Conservation (phyloP, 2,888 invertebrate genomes). For the Pharmacophagus antenor region DNA sequence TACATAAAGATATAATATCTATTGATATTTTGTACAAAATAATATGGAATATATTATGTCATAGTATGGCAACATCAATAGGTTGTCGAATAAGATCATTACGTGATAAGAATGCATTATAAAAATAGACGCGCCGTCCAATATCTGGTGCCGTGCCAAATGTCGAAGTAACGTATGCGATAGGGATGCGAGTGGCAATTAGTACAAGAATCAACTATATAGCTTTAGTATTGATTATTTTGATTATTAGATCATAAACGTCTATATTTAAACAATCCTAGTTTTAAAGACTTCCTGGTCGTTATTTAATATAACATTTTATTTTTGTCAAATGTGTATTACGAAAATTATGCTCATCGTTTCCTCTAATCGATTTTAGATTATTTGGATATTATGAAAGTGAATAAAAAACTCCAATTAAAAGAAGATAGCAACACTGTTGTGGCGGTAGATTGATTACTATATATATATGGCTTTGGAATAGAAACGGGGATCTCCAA, state of each 20-base stretch:
- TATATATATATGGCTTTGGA: too few relatives aligned
- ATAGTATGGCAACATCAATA: slow-evolving; percentile 34
- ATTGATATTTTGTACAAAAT: too few relatives aligned
- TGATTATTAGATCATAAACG: slow-evolving; percentile 1
- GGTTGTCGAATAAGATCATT: slow-evolving; percentile 31
- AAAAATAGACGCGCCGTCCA: slow-evolving; percentile 20
- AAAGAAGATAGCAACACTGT: too few relatives aligned
- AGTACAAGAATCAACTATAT: slow-evolving; percentile 6
- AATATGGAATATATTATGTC: slow-evolving; percentile 17
- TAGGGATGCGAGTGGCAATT: slow-evolving; percentile 16
- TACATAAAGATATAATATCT: too few relatives aligned
- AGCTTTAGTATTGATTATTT: neutral
- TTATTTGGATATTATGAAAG: too few relatives aligned
- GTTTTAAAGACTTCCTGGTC: neutral
- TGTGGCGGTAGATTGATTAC: too few relatives aligned
- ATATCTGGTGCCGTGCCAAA: slow-evolving; percentile 27
- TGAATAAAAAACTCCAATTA: too few relatives aligned
- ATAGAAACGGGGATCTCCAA: too few relatives aligned
- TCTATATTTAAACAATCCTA: neutral
- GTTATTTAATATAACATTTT: neutral
- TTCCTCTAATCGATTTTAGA: too few relatives aligned
- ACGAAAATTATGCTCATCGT: too few relatives aligned
- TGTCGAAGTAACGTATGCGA: slow-evolving; percentile 16
- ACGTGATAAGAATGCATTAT: slow-evolving; percentile 14
- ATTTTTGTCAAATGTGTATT: too few relatives aligned